A percentile compares a stretch with the other conserved stretches of the same genome.
These are phyloP conservation scores for Apotomis capreana DNA, from an alignment of 2,888 invertebrate genomes.

Conservation along the genomic window DNA sequence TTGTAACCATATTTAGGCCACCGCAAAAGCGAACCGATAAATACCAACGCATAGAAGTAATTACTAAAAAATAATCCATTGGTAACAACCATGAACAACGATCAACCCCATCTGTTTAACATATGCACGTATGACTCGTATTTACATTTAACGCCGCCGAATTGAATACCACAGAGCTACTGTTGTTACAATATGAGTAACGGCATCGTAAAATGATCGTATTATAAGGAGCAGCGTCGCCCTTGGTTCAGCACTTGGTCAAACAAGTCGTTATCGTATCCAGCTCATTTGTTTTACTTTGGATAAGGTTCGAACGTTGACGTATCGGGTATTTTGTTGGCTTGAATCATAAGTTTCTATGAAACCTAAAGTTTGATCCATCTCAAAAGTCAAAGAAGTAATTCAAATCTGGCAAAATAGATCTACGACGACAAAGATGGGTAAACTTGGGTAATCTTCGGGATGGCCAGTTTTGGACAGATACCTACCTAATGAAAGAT, in stretches of 20 bases:
- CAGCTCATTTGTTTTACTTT: conserved; percentile 53
- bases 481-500: neutral
- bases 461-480: neutral
- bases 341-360: neutral
- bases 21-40: neutral
- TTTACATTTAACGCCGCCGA: conserved; percentile 41
- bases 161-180: conserved; percentile 45
- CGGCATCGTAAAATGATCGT: conserved; percentile 35
- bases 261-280: conserved; percentile 66
- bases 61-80: conserved; percentile 15
- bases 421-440: neutral
- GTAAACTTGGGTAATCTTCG: neutral
- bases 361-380: neutral
- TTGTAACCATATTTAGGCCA: neutral
- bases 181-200: conserved; percentile 46
- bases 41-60: conserved; percentile 16
- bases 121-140: conserved; percentile 43
- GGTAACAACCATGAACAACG: conserved; percentile 32
- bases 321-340: neutral
- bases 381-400: neutral
- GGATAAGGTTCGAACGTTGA: conserved; percentile 17
- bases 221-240: conserved; percentile 53
- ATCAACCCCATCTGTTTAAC: conserved; percentile 41
- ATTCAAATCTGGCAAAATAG: no score
- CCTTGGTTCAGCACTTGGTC: conserved; percentile 70